These are phyloP conservation scores for Enteromius paludinosus DNA, from an alignment of 2,797 vertebrate genomes.

Conservation along the genomic window DNA sequence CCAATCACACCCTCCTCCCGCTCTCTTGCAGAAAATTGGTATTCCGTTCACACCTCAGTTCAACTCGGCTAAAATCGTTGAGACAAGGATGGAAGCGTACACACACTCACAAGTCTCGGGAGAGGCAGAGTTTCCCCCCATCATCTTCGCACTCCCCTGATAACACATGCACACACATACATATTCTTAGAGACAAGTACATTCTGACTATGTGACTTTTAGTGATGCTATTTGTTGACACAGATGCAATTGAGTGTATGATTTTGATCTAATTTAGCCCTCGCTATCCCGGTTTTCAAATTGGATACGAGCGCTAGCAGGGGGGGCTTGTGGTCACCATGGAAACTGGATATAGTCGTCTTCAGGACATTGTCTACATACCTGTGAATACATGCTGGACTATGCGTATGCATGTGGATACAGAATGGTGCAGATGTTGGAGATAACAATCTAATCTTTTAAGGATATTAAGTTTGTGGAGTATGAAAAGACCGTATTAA, in stretches of 20 bases:
- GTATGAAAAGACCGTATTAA: slow-evolving; percentile 15
- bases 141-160: neutral
- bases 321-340: slow-evolving; percentile 70
- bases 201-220: slow-evolving; percentile 29
- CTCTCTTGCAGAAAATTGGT: slow-evolving; percentile 39
- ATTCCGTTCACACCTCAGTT: slow-evolving; percentile 49
- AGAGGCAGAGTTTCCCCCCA: slow-evolving; percentile 17
- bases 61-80: slow-evolving; percentile 28
- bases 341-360: slow-evolving; percentile 72
- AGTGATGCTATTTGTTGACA: slow-evolving; percentile 26
- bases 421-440: slow-evolving; percentile 11
- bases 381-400: slow-evolving; percentile 54
- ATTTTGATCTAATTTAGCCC: slow-evolving; percentile 62
- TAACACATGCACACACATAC: slow-evolving; percentile 12
- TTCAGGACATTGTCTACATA: slow-evolving; percentile 64
- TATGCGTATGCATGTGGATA: slow-evolving; percentile 38
- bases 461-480: slow-evolving; percentile 26
- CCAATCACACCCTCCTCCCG: neutral
- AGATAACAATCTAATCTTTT: slow-evolving; percentile 20
- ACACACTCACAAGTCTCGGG: slow-evolving; percentile 25
- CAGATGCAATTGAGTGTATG: slow-evolving; percentile 15
- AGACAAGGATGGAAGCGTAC: slow-evolving; percentile 34
- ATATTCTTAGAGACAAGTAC: neutral
- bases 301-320: slow-evolving; percentile 61
- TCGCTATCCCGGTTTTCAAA: slow-evolving; percentile 65